Evolutionary conservation across 1,140 invertebrate genomes (phyloP).

Genomic region (Dendroctonus valens): DNA sequence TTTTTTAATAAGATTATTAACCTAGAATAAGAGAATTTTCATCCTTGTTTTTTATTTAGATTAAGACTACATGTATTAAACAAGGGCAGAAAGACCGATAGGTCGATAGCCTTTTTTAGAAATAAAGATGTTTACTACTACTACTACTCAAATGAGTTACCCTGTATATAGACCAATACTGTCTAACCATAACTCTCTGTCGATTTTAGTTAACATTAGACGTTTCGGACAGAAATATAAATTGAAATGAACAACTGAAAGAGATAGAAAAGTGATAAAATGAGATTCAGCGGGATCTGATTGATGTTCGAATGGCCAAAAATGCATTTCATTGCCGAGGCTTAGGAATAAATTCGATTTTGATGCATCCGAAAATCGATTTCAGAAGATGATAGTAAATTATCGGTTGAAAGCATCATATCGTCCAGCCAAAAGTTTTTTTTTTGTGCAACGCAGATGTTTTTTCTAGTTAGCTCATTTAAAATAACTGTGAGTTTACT

Average conservation of each 20-base stretch:
- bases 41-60: too few relatives aligned
- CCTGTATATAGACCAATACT: background rate
- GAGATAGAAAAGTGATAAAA: slow-evolving; percentile 10
- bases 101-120: background rate
- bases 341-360: slow-evolving; percentile 22
- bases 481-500: too few relatives aligned
- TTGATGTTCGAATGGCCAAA: slow-evolving; percentile 20
- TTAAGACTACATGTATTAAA: too few relatives aligned
- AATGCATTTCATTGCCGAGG: slow-evolving; percentile 23
- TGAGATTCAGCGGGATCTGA: slow-evolving; percentile 5
- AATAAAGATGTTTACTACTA: background rate
- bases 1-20: too few relatives aligned
- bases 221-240: slow-evolving; percentile 23
- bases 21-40: too few relatives aligned
- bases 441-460: too few relatives aligned
- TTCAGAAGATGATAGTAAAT: slow-evolving; percentile 7
- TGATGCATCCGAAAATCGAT: slow-evolving; percentile 14
- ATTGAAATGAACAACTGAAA: slow-evolving; percentile 24
- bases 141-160: background rate
- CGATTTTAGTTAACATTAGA: slow-evolving; percentile 14
- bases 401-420: background rate
- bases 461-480: too few relatives aligned
- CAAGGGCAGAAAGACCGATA: background rate
- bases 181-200: background rate
- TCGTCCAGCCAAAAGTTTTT: too few relatives aligned